Conservation (phyloP, 2,113 vertebrate species). For the Emberiza fucata region DNA sequence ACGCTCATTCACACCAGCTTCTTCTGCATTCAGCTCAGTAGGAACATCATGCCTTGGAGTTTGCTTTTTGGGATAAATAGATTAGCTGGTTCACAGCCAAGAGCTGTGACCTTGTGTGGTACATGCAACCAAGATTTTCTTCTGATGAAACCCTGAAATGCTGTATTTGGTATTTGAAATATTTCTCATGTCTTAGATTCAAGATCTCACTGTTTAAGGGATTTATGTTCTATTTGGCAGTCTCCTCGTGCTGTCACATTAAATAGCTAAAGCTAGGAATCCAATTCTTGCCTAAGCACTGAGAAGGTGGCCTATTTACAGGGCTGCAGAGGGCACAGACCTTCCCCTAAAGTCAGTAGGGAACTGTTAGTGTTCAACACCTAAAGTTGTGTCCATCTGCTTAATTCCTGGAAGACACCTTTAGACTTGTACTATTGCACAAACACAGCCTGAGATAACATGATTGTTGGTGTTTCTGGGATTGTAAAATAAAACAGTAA, state of each 20-base stretch:
- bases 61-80: conserved; percentile 13
- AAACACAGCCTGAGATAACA: not conserved
- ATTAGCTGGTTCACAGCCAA: not conserved
- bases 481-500: not conserved
- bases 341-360: not conserved
- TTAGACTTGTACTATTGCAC: rapidly evolving
- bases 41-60: not conserved
- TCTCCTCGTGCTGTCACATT: not conserved
- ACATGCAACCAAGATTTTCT: not conserved
- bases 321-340: not conserved
- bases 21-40: not conserved
- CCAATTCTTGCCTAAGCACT: not conserved
- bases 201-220: not conserved
- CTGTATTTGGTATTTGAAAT: not conserved
- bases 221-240: conserved; percentile 14
- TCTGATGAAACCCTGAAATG: not conserved
- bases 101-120: not conserved
- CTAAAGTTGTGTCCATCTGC: not conserved
- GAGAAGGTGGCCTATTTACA: not conserved
- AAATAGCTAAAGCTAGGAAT: not conserved
- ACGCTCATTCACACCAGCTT: not conserved
- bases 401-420: not conserved
- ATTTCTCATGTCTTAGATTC: not conserved
- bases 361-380: not conserved
- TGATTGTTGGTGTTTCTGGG: not conserved